phyloP scores from a whole-genome alignment of 2,797 vertebrate genomes.

The Neosilurus mollespiculum region DNA sequence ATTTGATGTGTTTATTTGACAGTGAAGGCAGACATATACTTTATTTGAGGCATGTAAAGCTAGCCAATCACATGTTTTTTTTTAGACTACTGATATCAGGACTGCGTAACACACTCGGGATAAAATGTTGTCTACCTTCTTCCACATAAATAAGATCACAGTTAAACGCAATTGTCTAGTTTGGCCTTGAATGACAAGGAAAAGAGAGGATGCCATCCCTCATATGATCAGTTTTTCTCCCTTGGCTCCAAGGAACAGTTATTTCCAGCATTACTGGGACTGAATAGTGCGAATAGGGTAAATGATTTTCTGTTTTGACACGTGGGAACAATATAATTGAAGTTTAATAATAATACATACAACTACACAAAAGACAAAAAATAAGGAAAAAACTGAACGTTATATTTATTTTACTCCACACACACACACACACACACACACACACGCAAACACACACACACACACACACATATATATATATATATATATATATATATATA shows the following conservation, averaged over 20 bases:
- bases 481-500: background rate
- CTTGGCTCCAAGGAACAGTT: background rate
- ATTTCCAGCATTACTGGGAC: background rate
- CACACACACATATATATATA: too few relatives aligned
- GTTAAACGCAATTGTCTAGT: background rate
- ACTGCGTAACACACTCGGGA: background rate
- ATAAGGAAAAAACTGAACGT: too few relatives aligned
- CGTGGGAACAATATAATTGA: background rate
- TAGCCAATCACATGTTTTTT: background rate
- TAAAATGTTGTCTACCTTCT: background rate
- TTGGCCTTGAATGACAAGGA: background rate
- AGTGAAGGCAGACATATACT: background rate
- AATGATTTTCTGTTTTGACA: background rate
- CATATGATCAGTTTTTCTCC: background rate
- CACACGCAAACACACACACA: too few relatives aligned
- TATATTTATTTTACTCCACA: too few relatives aligned
- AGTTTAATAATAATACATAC: background rate
- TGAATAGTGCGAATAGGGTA: background rate
- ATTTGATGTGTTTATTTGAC: too few relatives aligned
- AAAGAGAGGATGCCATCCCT: background rate
- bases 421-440: too few relatives aligned
- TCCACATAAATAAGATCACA: background rate
- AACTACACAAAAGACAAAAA: background rate
- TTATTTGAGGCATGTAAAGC: background rate
- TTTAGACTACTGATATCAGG: background rate